These are phyloP conservation scores for Fratercula arctica DNA, from an alignment of 2,797 vertebrate species.

Conservation along the genomic window DNA sequence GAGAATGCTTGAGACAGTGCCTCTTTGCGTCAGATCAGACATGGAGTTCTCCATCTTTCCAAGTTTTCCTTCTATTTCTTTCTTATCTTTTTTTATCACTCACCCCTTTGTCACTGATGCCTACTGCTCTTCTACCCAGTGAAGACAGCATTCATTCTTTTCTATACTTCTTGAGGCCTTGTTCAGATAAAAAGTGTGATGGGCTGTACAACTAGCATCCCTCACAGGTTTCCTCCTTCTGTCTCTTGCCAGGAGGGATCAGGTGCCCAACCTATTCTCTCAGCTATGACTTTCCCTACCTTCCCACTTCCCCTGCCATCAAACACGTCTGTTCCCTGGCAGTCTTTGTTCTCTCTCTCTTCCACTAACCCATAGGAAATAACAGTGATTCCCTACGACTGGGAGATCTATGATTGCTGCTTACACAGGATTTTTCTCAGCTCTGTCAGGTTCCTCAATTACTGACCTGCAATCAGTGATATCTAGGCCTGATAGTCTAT, in stretches of 20 bases:
- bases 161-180: not conserved
- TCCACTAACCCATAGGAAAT: not conserved
- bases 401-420: not conserved
- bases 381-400: not conserved
- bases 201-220: rapidly evolving
- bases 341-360: not conserved
- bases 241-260: not conserved
- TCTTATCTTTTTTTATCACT: not conserved
- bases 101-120: not conserved
- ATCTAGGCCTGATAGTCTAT: not conserved
- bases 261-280: not conserved
- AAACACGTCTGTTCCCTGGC: not conserved
- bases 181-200: not conserved
- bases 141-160: not conserved
- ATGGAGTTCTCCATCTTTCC: not conserved
- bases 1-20: not conserved
- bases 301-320: not conserved
- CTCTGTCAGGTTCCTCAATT: not conserved
- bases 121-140: not conserved
- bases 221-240: not conserved
- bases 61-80: not conserved
- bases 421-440: not conserved
- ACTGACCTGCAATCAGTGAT: not conserved
- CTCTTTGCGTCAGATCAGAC: not conserved
- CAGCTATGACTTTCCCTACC: not conserved